These are phyloP conservation scores for Acropora yongei DNA, from an alignment of 64 coral and sea anemone genomes.

Conservation along the genomic window DNA sequence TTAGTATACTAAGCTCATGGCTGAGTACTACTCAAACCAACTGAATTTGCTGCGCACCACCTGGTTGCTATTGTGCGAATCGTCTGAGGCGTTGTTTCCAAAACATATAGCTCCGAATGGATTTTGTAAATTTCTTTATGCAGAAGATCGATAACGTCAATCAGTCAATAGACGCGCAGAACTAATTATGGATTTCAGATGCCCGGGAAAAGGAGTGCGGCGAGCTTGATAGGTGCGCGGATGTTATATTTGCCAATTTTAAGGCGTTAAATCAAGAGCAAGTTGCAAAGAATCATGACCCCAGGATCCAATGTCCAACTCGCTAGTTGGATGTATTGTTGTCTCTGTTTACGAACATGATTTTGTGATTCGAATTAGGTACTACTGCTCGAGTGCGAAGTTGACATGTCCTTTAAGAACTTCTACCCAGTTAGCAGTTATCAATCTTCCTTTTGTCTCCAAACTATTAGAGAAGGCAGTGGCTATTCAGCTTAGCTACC, in stretches of 20 bases:
- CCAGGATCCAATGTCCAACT: no score
- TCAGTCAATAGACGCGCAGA: slow-evolving; percentile 13
- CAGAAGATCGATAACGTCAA: slow-evolving; percentile 33
- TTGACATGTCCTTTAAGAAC: no score
- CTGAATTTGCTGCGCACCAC: slow-evolving; percentile 24
- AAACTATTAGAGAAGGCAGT: no score
- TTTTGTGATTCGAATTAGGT: no score
- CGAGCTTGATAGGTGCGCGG: background rate
- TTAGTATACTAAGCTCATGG: slow-evolving; percentile 21
- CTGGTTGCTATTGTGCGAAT: background rate
- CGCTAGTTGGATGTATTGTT: no score
- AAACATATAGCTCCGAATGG: slow-evolving; percentile 8
- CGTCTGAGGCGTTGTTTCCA: background rate
- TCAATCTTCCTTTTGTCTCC: no score
- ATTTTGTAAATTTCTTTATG: slow-evolving; percentile 50
- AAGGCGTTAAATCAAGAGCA: no score
- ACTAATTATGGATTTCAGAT: background rate
- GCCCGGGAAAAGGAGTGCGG: background rate
- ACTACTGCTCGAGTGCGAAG: no score
- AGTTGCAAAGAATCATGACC: no score
- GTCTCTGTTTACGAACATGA: no score
- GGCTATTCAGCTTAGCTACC: no score
- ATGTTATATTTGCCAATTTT: background rate
- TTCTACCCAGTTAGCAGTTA: no score
- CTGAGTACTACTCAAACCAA: slow-evolving; percentile 29